Base-by-base conservation (phyloP, 1,140 invertebrate genomes). In the Sinonovacula constricta region DNA sequence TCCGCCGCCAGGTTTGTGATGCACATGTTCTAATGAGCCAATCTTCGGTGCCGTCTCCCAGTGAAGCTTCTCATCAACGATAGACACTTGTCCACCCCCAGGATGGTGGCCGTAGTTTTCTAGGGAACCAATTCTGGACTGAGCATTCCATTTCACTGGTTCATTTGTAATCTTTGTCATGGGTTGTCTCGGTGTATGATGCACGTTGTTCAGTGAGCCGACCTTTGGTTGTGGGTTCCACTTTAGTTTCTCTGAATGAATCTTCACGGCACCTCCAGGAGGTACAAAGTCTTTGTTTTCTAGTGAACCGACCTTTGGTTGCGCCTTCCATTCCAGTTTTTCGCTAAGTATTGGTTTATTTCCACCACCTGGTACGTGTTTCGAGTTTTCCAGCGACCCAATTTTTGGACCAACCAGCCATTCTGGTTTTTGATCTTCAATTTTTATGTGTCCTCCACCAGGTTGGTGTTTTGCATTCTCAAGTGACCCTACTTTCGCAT, bases 401-500 rank as follows among this genome's bases (percentile, higher is more conserved):
- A 90, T 78, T 83, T 86, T 87, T 24, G 88, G 68, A 28, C 82
- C 59, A 34, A 80, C 86, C 51, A 85, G 82, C 74, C 86, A 85
- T 57, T 85, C 79, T 33, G 71, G 67, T n/a, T 78, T 72, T 49
- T 51, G 59, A 12, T 67, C 60, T 54, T 66, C 26, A 36, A 82
- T 71, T 49, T 82, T 49, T 24, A 80, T 77, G 56, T 88, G 93
- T 53, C 97, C 97, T 76, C 97, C 97, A 70, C 97, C 96, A 33
- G 97, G 94, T 66, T 94, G 92, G 88, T 98, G 95, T 83, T 95
- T 95, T 15, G 97, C 94, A 91, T 99, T 99, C 51, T 97, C 96
- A 85, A 97, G 95, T 26, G 97, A 98, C 3, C 89, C 89, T 31
- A 90, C 80, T 72, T 88, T 90, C 10, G 88, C 79, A 51, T 79